Evolutionary conservation across 2,113 vertebrate genomes (phyloP), one percentile per base, ranked within the genome.

Genomic region (Sceloporus undulatus): DNA sequence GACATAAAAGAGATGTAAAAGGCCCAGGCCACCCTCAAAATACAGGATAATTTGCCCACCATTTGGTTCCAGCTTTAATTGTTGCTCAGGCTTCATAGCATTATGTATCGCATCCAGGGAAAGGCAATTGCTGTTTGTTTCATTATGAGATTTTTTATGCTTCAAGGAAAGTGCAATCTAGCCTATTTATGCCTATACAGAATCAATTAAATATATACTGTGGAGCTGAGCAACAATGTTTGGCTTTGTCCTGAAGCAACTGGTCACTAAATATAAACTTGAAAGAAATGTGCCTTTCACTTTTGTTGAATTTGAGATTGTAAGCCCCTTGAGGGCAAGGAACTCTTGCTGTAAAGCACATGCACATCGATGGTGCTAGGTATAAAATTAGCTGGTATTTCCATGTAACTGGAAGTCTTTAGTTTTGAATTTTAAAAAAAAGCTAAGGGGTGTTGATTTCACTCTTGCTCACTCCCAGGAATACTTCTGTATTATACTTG

Each of bases 41-140:
- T 62, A 48, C 4, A 1, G 88, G 85, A 74, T 86, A 92, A 94
- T 95, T 90, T 84, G 82, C n/a, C 79, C 83, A 89, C 84, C 91
- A 87, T 94, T 93, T 87, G 79, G 38, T 93, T 92, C 92, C 91
- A 85, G 54, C 83, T 59, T 85, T 75, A 88, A 79, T 68, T 91
- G 85, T 40, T 80, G 70, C 87, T 88, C 90, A 93, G 81, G 91
- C 91, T 89, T 71, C 62, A 84, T 9, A 7, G 79, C 88, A 92
- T 89, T 92, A 89, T 70, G 56, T 82, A 75, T 92, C 91, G 1
- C 89, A 88, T 91, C 75, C 84, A 91, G 79, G 79, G n/a, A 86
- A 87, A 89, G 79, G 85, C 79, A 92, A 92, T 77, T 27, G 87
- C 70, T 2, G 48, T 54, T 88, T 66, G 27, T 87, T 94, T 94